Evolutionary conservation across 2,797 vertebrate genomes (phyloP).

Genomic region (Trematocara caparti): DNA sequence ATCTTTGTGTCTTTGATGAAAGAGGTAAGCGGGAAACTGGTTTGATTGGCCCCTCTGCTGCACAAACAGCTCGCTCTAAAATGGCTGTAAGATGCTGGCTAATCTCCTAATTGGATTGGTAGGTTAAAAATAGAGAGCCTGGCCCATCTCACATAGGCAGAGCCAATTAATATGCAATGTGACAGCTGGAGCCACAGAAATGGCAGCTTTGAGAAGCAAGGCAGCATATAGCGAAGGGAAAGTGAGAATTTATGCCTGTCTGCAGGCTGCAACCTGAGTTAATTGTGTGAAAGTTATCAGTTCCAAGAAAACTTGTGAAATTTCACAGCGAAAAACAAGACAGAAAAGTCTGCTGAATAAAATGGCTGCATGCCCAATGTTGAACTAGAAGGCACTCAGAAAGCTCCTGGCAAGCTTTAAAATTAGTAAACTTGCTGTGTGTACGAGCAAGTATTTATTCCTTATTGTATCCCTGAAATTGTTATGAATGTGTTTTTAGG

Average conservation of each 20-base stretch:
- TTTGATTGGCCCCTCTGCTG: constrained; percentile 37
- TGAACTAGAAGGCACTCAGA: background rate
- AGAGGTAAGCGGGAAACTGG: constrained; percentile 9
- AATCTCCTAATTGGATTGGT: constrained; percentile 83
- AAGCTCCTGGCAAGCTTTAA: background rate
- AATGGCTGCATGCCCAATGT: background rate
- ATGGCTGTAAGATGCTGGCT: constrained; percentile 74
- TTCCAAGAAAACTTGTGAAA: constrained; percentile 69
- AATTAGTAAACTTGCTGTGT: background rate
- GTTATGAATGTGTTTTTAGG: background rate
- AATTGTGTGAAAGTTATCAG: constrained; percentile 78
- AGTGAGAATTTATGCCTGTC: constrained; percentile 75
- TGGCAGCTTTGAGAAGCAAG: constrained; percentile 58
- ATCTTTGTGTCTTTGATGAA: constrained; percentile 23
- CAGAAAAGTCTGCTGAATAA: constrained; percentile 32
- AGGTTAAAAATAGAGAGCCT: constrained; percentile 77
- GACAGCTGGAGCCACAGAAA: constrained; percentile 79
- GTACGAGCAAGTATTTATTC: background rate
- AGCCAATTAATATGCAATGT: constrained; percentile 78
- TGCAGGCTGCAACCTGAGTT: constrained; percentile 57
- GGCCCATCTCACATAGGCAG: constrained; percentile 64
- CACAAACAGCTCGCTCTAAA: constrained; percentile 75
- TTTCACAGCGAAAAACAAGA: constrained; percentile 64
- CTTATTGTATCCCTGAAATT: background rate
- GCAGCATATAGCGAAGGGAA: constrained; percentile 39